phyloP scores from a whole-genome alignment of 2,888 invertebrate genomes.

The Drosophila dives region DNA sequence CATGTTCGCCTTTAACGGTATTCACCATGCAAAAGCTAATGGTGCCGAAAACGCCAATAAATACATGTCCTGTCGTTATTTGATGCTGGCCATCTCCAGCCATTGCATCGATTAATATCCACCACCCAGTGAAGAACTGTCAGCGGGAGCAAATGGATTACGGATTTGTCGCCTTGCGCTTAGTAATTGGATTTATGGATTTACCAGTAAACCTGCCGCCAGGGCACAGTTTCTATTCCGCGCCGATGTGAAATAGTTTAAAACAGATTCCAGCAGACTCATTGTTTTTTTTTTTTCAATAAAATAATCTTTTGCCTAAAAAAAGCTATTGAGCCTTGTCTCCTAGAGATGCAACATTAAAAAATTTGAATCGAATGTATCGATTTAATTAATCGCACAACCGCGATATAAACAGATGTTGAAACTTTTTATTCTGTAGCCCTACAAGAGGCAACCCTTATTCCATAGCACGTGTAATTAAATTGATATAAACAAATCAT shows the following conservation, averaged over 20 bases:
- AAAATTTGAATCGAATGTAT: constrained; percentile 14
- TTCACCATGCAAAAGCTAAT: constrained; percentile 98
- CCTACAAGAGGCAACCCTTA: constrained; percentile 17
- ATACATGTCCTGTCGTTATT: constrained; percentile 91
- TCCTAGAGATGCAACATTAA: constrained; percentile 16
- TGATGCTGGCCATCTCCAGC: constrained; percentile 89
- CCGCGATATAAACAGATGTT: constrained; percentile 21
- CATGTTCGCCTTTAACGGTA: constrained; percentile 97
- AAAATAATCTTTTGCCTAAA: constrained; percentile 24
- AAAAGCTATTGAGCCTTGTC: constrained; percentile 36
- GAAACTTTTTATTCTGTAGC: background rate
- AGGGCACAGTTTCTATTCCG: constrained; percentile 95
- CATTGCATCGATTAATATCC: constrained; percentile 98
- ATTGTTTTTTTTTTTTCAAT: constrained; percentile 79
- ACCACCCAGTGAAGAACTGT: constrained; percentile 98
- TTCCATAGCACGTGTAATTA: constrained; percentile 39
- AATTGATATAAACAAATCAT: constrained; percentile 43
- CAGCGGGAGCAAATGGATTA: constrained; percentile 10
- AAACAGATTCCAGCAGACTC: constrained; percentile 91
- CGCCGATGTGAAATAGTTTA: constrained; percentile 93
- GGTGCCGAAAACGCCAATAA: constrained; percentile 97
- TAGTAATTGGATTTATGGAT: constrained; percentile 63
- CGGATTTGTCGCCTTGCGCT: constrained; percentile 17
- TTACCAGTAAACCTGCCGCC: constrained; percentile 94
- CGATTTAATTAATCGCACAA: background rate